A percentile compares a stretch with the other conserved stretches of the same genome.
These are phyloP conservation scores for Anoplius nigerrimus DNA, from an alignment of 2,888 invertebrate genomes.

Conservation along the genomic window DNA sequence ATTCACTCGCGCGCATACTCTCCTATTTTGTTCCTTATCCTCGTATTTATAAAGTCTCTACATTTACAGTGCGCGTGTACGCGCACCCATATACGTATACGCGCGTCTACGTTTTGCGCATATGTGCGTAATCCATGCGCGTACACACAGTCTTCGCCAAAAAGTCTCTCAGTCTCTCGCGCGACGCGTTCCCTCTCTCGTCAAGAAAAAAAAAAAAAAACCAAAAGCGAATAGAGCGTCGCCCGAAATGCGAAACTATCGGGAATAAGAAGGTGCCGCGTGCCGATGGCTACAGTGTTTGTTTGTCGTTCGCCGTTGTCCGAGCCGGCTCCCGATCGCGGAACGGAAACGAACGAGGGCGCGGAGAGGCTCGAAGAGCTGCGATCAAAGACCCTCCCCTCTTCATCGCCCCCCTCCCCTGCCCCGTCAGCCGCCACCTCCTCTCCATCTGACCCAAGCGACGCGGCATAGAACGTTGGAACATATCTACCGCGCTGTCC, in stretches of 20 bases:
- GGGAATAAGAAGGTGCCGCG: constrained; percentile 17
- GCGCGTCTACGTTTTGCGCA: constrained; percentile 10
- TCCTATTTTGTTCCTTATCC: constrained; percentile 22
- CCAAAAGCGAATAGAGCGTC: too few species aligned
- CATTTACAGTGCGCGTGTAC: constrained; percentile 30
- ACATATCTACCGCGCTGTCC: too few species aligned
- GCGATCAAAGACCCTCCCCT: not conserved
- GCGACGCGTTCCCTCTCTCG: constrained; percentile 23
- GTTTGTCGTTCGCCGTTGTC: not conserved
- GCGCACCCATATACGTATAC: constrained; percentile 17
- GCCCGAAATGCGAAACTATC: constrained; percentile 3
- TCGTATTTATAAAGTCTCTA: constrained; percentile 42
- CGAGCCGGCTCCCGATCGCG: not conserved
- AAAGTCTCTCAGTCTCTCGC: constrained; percentile 20
- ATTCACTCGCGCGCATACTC: constrained; percentile 7
- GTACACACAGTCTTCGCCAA: constrained; percentile 36
- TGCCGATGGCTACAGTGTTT: not conserved
- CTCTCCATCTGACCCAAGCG: too few species aligned
- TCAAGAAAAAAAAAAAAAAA: too few species aligned
- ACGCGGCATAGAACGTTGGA: too few species aligned
- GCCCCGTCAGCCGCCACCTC: not conserved
- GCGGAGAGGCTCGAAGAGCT: not conserved
- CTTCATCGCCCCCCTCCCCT: not conserved
- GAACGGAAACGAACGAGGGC: not conserved
- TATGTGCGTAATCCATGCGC: constrained; percentile 9